Evolutionary conservation across 1,140 invertebrate genomes (phyloP), one percentile per base, ranked within the genome.

Genomic region (Scylla paramamosain): DNA sequence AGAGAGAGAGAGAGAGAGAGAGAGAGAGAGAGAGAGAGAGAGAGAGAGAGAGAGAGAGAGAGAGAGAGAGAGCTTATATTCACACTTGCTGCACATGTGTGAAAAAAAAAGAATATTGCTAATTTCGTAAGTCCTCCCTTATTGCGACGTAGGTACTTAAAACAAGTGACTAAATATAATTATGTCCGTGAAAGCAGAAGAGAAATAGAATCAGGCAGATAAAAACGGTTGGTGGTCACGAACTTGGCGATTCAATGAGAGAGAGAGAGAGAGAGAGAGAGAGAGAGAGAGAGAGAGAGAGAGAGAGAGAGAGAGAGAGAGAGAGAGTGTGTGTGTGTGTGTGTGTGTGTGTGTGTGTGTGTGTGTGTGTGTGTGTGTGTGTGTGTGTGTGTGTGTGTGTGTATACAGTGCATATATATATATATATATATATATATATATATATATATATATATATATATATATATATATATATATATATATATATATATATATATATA

Each of bases 381-480:
- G 59, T 8, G 20, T 91, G 29, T 46, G 20, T 14, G n/a, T 91
- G 20, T 91, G 29, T 46, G 10, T 59, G 4, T 59, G 16, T 91
- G 39, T 39, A n/a, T n/a, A n/a, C n/a, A n/a, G n/a, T 39, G 6
- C 6, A 48, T 91, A 12, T 90, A 28, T 91, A 28, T 91, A 48
- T 91, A 12, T 91, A 48, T 91, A 48, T 59, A 48, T 91, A 48
- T 91, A 59, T 48, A 91, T 91, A 48, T 91, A 25, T 91, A 91
- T 91, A 52, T 25, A 91, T 46, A 91, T 91, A 52, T 91, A 52
- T 91, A 46, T 91, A 52, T 91, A 46, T 91, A 16, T 91, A 46
- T 91, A 52, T 91, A 52, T 91, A 91, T 91, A 52, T 91, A 91
- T 91, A 91, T 91, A 91, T 91, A 52, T 91, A 46, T 52, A 59